phyloP scores from a whole-genome alignment of 2,797 vertebrate species.

The Pyrocephalus nanus region DNA sequence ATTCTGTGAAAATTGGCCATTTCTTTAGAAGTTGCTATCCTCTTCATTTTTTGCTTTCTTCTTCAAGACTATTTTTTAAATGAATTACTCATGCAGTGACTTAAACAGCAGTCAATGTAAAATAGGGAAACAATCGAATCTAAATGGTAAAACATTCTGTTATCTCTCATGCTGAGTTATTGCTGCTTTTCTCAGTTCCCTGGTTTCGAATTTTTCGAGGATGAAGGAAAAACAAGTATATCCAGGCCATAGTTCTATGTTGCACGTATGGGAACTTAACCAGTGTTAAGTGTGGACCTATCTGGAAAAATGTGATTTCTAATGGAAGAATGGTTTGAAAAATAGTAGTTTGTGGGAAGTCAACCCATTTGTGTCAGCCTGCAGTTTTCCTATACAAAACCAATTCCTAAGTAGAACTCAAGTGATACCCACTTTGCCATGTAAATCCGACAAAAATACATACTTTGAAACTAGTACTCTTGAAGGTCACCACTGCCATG shows the following conservation, averaged over 20 bases:
- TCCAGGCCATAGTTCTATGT: neutral
- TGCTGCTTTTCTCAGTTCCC: neutral
- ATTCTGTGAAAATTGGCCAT: neutral
- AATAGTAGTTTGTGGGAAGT: neutral
- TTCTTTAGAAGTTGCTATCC: neutral
- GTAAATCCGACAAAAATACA: neutral
- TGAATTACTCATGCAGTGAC: neutral
- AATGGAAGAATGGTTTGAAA: neutral
- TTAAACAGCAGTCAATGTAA: neutral
- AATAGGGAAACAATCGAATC: neutral
- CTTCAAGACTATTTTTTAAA: neutral
- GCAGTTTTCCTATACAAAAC: neutral
- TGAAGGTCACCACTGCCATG: neutral
- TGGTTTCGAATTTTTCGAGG: neutral
- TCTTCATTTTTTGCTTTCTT: neutral
- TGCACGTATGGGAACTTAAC: neutral
- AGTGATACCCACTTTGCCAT: neutral
- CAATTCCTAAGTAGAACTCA: neutral
- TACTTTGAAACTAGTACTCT: neutral
- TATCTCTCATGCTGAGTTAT: neutral
- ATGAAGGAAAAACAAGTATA: neutral
- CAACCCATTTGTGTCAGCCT: neutral
- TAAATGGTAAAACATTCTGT: neutral
- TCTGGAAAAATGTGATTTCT: neutral
- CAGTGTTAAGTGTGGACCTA: neutral